Conservation (phyloP, 2,888 invertebrate genomes). For the Dastarcus helophoroides region DNA sequence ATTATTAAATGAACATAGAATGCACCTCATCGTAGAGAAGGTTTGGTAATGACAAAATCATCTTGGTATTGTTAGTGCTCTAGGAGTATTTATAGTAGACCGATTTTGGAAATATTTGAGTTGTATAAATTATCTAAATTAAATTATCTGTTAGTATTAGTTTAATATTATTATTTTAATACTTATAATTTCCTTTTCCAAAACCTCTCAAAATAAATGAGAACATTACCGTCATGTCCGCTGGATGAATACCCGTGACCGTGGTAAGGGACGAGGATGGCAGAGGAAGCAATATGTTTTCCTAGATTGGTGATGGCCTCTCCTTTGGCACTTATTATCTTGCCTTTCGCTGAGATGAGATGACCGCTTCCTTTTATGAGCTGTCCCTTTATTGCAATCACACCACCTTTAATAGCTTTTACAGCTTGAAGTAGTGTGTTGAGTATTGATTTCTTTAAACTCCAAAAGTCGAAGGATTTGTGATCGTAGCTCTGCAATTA, state of each 20-base stretch:
- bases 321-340: slow-evolving; percentile 62
- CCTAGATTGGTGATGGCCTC: slow-evolving; percentile 71
- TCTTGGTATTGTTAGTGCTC: no score
- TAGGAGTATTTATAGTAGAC: no score
- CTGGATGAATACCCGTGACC: slow-evolving; percentile 13
- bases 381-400: slow-evolving; percentile 78
- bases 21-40: no score
- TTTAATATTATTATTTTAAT: no score
- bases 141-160: no score
- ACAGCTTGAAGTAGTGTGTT: slow-evolving; percentile 77
- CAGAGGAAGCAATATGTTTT: slow-evolving; percentile 66
- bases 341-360: slow-evolving; percentile 50
- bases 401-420: slow-evolving; percentile 78
- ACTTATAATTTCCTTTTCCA: neutral
- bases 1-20: no score
- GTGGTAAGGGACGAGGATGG: slow-evolving; percentile 49
- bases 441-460: slow-evolving; percentile 69
- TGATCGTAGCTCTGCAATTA: no score
- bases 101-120: no score
- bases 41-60: no score
- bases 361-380: slow-evolving; percentile 75
- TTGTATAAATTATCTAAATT: no score
- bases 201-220: slow-evolving; percentile 2
- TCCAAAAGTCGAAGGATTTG: slow-evolving; percentile 42
- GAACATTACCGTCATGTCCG: slow-evolving; percentile 18